A percentile compares a stretch with the other conserved stretches of the same genome.
Conservation (phyloP, 2,113 vertebrate genomes). For the Rhinopithecus roxellana region DNA sequence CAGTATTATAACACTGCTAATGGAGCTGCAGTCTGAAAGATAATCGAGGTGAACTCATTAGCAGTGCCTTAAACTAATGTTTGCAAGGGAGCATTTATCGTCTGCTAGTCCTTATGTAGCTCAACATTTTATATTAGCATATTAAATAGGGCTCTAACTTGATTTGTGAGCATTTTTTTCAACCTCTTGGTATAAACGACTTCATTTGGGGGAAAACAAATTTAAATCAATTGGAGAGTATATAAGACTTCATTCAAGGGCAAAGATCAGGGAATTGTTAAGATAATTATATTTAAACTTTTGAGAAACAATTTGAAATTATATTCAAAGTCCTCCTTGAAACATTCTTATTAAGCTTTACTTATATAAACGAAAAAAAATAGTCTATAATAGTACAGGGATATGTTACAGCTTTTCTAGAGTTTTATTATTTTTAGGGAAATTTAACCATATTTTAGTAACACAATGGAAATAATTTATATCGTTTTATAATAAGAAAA, state of each 20-base stretch:
- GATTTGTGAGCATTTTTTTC: constrained; percentile 17
- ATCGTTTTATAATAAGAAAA: background rate
- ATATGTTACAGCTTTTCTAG: background rate
- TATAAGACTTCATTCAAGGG: background rate
- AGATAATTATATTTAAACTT: background rate
- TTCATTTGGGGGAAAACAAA: background rate
- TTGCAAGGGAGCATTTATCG: constrained; percentile 65
- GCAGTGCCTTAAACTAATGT: constrained; percentile 59
- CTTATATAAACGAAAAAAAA: background rate
- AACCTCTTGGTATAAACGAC: constrained; percentile 7
- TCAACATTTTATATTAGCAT: constrained; percentile 48
- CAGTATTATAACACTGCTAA: constrained; percentile 71
- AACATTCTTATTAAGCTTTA: background rate
- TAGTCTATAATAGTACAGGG: background rate
- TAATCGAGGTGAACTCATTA: constrained; percentile 77
- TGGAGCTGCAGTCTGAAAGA: constrained; percentile 67
- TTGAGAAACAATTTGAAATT: constrained; percentile 7
- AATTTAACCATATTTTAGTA: background rate
- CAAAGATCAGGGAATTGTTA: background rate
- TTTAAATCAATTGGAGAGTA: background rate
- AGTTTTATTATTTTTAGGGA: background rate
- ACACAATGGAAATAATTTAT: background rate
- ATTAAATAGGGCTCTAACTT: background rate
- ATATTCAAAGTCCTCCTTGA: background rate
- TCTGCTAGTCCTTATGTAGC: background rate